These are phyloP conservation scores for Dascyllus trimaculatus DNA, from an alignment of 2,113 vertebrate species.

Conservation along the genomic window DNA sequence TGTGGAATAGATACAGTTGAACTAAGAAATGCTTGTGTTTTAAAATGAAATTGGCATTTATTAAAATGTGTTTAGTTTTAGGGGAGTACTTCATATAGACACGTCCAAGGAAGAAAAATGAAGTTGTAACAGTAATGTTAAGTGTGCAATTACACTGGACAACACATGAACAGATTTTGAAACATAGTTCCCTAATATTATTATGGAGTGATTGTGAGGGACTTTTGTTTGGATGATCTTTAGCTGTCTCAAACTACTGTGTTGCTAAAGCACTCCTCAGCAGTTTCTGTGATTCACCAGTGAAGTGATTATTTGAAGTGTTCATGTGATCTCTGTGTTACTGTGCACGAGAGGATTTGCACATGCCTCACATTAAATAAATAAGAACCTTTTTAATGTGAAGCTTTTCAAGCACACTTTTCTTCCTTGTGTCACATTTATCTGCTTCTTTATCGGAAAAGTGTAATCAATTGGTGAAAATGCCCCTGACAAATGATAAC, in stretches of 20 bases:
- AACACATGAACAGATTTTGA: too few relatives aligned
- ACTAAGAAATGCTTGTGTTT: neutral
- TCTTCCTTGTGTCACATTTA: neutral
- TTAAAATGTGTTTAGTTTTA: too few relatives aligned
- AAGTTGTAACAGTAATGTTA: too few relatives aligned
- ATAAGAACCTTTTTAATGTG: neutral
- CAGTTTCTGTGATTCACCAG: neutral
- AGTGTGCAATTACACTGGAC: too few relatives aligned
- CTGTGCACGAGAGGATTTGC: slow-evolving; percentile 1
- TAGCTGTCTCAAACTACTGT: neutral
- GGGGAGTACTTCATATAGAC: too few relatives aligned
- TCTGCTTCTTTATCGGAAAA: slow-evolving; percentile 1
- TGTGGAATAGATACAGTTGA: too few relatives aligned
- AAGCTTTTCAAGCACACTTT: neutral
- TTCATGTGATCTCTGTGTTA: slow-evolving; percentile 19
- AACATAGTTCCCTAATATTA: neutral
- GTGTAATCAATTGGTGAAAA: neutral
- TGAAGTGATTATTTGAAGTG: slow-evolving; percentile 10
- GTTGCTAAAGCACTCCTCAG: neutral
- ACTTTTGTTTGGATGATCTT: neutral
- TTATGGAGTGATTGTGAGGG: neutral
- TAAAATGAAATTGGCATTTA: neutral
- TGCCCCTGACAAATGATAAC: neutral
- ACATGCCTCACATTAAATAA: slow-evolving; percentile 2
- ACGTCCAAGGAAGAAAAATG: too few relatives aligned